Evolutionary conservation across 2,797 vertebrate genomes (phyloP).

Genomic region (Crenuchus spilurus): DNA sequence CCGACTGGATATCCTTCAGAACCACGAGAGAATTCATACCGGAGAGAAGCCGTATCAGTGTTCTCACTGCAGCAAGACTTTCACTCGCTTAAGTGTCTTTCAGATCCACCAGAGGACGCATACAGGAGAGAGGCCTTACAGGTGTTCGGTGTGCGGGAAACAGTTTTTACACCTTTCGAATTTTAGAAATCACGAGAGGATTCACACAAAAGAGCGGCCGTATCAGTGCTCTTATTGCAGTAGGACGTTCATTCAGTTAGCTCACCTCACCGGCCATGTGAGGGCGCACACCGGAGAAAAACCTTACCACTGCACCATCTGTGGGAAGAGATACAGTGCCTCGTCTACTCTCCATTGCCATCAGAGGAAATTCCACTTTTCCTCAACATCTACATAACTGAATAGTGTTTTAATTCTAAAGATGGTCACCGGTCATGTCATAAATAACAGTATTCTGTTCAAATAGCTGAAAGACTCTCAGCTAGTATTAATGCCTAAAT

Average conservation of each 20-base stretch:
- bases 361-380: background rate
- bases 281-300: constrained; percentile 72
- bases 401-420: too few relatives aligned
- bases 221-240: constrained; percentile 36
- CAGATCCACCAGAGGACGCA: constrained; percentile 38
- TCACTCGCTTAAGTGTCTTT: constrained; percentile 36
- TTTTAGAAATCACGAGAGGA: constrained; percentile 47
- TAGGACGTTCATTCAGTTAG: constrained; percentile 70
- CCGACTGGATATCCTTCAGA: constrained; percentile 37
- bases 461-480: too few relatives aligned
- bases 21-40: constrained; percentile 43
- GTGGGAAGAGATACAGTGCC: constrained; percentile 50
- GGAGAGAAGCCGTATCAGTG: constrained; percentile 49
- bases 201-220: constrained; percentile 39
- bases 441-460: too few relatives aligned
- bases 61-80: constrained; percentile 24
- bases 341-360: background rate
- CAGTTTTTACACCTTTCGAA: constrained; percentile 36
- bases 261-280: constrained; percentile 75
- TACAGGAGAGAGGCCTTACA: constrained; percentile 57
- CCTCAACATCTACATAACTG: background rate
- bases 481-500: too few relatives aligned
- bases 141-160: constrained; percentile 67
- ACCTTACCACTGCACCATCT: constrained; percentile 61
- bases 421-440: too few relatives aligned